phyloP scores from a whole-genome alignment of 2,113 vertebrate species.

The Camelus bactrianus region DNA sequence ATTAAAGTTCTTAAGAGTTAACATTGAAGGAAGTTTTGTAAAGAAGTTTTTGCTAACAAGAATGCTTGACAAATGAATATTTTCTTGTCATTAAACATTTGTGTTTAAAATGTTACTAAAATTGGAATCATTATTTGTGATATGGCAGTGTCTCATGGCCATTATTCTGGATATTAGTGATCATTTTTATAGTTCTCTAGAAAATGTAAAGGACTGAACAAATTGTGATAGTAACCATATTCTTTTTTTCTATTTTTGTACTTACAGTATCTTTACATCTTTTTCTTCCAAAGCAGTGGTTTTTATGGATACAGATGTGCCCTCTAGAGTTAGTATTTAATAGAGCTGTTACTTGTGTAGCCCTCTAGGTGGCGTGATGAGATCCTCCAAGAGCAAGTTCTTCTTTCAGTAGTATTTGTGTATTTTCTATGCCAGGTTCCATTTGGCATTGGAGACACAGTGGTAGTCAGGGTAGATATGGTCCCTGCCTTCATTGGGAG shows the following conservation, averaged over 20 bases:
- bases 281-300: background rate
- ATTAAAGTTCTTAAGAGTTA: slow-evolving; percentile 21
- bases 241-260: background rate
- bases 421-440: background rate
- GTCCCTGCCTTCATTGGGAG: background rate
- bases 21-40: background rate
- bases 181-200: background rate
- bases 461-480: background rate
- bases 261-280: background rate
- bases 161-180: background rate
- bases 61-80: slow-evolving; percentile 4
- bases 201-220: background rate
- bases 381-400: background rate
- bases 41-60: background rate
- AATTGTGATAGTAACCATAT: background rate
- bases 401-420: background rate
- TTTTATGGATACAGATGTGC: background rate
- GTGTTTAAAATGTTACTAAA: slow-evolving; percentile 37
- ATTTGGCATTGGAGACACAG: background rate
- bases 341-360: background rate
- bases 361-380: slow-evolving; percentile 43
- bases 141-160: background rate
- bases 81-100: slow-evolving; percentile 14
- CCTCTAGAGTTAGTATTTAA: background rate
- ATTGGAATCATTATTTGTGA: slow-evolving; percentile 1